A percentile compares a stretch with the other conserved stretches of the same genome.
Evolutionary conservation across 1,140 invertebrate genomes (phyloP).

Genomic region (Meloidogyne floridensis): DNA sequence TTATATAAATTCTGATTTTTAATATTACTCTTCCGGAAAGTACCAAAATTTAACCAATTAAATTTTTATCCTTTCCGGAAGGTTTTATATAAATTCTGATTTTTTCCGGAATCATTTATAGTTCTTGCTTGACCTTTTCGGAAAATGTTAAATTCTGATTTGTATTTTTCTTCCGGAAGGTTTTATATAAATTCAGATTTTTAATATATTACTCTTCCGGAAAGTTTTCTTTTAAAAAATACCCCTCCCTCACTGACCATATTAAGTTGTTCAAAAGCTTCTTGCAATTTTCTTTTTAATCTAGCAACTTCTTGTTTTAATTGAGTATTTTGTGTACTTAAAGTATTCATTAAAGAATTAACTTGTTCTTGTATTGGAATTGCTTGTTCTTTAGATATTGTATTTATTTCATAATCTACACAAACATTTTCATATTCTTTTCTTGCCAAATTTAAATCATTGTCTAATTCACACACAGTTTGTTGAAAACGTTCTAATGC

Average conservation of each 20-base stretch:
- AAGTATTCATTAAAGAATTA: slow-evolving; percentile 38
- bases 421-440: slow-evolving; percentile 51
- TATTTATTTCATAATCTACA: slow-evolving; percentile 49
- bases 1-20: slow-evolving; percentile 13
- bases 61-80: too few relatives aligned
- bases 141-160: not conserved
- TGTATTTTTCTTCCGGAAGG: not conserved
- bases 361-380: slow-evolving; percentile 41
- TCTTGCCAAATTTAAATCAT: slow-evolving; percentile 40
- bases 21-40: not conserved
- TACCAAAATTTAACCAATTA: too few relatives aligned
- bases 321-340: slow-evolving; percentile 45
- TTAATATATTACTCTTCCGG: too few relatives aligned
- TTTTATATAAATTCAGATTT: too few relatives aligned
- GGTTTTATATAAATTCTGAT: not conserved
- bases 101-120: not conserved
- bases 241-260: not conserved
- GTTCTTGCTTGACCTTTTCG: not conserved
- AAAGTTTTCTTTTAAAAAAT: not conserved
- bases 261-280: slow-evolving; percentile 18
- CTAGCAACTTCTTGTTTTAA: slow-evolving; percentile 41
- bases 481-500: slow-evolving; percentile 47
- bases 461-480: slow-evolving; percentile 42
- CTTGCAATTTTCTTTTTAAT: slow-evolving; percentile 36
- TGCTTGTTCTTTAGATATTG: slow-evolving; percentile 38